Conservation (phyloP, 1,140 invertebrate species). For the Bradynema listronoti region DNA sequence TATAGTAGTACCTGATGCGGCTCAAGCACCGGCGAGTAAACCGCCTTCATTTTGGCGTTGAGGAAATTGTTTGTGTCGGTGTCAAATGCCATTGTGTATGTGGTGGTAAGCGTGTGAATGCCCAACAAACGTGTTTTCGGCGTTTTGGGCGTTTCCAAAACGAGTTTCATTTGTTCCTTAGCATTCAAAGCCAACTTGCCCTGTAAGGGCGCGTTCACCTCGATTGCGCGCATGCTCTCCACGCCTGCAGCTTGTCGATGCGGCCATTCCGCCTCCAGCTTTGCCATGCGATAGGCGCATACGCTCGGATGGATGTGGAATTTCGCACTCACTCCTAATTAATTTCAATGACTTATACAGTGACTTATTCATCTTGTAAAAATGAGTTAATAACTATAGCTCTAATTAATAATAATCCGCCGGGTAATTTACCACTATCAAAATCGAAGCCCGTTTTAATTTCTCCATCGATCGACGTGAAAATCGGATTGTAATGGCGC, state of each 20-base stretch:
- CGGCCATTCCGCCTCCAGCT: slow-evolving; percentile 1
- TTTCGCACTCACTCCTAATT: not conserved
- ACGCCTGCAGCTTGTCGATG: not conserved
- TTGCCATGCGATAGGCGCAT: not conserved
- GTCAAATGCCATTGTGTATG: slow-evolving; percentile 1
- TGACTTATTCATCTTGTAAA: not conserved
- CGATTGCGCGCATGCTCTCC: not conserved
- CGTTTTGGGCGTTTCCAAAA: not conserved
- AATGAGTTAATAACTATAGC: too few relatives aligned
- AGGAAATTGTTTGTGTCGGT: not conserved
- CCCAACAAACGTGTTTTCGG: slow-evolving; percentile 3
- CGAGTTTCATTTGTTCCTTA: not conserved
- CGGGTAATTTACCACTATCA: too few relatives aligned
- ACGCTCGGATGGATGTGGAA: slow-evolving; percentile 3
- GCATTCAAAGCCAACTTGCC: not conserved
- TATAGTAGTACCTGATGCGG: too few relatives aligned
- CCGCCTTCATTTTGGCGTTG: not conserved
- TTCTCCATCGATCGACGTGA: slow-evolving; percentile 3
- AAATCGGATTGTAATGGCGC: not conserved
- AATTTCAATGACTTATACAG: not conserved
- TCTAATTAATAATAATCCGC: too few relatives aligned
- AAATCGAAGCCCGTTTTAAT: too few relatives aligned
- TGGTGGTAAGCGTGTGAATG: slow-evolving; percentile 3
- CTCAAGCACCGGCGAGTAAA: not conserved
- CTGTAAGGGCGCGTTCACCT: slow-evolving; percentile 1